These are phyloP conservation scores for Teleopsis dalmanni DNA, from an alignment of 1,140 invertebrate genomes.

Conservation along the genomic window DNA sequence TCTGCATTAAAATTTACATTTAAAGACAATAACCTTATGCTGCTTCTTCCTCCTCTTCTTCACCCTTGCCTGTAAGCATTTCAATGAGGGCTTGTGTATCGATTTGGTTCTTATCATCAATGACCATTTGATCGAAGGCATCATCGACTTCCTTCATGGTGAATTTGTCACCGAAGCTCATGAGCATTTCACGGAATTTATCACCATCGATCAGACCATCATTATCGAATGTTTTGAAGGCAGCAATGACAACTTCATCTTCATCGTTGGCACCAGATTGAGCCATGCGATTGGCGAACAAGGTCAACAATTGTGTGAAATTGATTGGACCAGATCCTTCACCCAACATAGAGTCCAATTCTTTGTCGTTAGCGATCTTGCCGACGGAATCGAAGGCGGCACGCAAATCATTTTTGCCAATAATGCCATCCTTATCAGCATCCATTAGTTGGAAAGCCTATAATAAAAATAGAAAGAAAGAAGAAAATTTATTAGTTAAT, in stretches of 20 bases:
- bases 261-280: conserved; percentile 75
- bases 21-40: too few species aligned
- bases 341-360: conserved; percentile 82
- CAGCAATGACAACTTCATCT: conserved; percentile 87
- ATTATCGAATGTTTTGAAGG: conserved; percentile 93
- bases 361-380: conserved; percentile 80
- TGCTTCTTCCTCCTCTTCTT: conserved; percentile 64
- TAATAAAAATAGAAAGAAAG: not conserved
- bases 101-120: conserved; percentile 87
- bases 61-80: conserved; percentile 75
- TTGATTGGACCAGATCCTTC: conserved; percentile 90
- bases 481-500: too few species aligned
- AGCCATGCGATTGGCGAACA: conserved; percentile 85
- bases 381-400: conserved; percentile 93
- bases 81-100: conserved; percentile 82
- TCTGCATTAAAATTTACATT: too few species aligned
- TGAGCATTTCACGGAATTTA: conserved; percentile 85
- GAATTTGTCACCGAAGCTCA: conserved; percentile 97
- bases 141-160: conserved; percentile 85
- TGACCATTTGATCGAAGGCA: conserved; percentile 90
- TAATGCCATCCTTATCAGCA: conserved; percentile 95
- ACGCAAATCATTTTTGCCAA: conserved; percentile 91
- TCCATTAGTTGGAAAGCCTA: conserved; percentile 97
- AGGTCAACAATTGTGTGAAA: conserved; percentile 87
- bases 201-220: conserved; percentile 82